These are phyloP conservation scores for Amphiura filiformis DNA, from an alignment of 35 echinoderm and acorn worm species.

Conservation along the genomic window DNA sequence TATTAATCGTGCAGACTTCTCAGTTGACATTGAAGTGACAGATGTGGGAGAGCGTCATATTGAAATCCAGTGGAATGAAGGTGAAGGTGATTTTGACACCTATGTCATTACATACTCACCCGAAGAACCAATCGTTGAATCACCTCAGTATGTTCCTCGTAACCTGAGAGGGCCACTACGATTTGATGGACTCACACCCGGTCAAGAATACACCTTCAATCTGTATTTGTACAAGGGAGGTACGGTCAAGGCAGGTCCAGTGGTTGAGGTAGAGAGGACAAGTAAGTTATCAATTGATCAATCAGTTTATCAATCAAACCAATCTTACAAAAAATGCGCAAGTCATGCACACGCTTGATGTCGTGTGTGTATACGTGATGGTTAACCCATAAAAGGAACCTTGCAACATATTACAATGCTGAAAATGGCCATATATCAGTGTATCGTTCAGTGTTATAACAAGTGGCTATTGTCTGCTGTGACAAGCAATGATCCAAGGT, in stretches of 20 bases:
- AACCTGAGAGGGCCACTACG: neutral
- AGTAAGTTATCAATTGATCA: constrained; percentile 40
- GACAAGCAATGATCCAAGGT: too few relatives aligned
- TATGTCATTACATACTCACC: constrained; percentile 66
- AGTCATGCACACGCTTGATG: neutral
- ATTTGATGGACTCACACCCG: constrained; percentile 48
- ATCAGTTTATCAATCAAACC: too few relatives aligned
- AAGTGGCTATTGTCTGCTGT: too few relatives aligned
- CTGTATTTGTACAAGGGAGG: constrained; percentile 46
- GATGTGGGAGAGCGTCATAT: neutral
- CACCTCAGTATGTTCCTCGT: constrained; percentile 34
- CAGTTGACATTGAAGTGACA: constrained; percentile 10
- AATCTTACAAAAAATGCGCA: neutral
- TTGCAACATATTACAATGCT: neutral
- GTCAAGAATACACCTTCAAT: constrained; percentile 65
- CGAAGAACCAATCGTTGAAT: constrained; percentile 16
- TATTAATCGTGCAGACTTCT: too few relatives aligned
- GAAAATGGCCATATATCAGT: too few relatives aligned
- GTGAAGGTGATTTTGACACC: constrained; percentile 74
- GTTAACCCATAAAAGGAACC: too few relatives aligned
- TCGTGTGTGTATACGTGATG: too few relatives aligned
- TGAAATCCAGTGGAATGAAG: constrained; percentile 45
- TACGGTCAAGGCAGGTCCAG: constrained; percentile 31
- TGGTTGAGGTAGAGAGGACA: constrained; percentile 36
- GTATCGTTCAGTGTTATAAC: too few relatives aligned